These are phyloP conservation scores for Pseudolaguvia tuberculata DNA, from an alignment of 2,113 vertebrate genomes.

Conservation along the genomic window DNA sequence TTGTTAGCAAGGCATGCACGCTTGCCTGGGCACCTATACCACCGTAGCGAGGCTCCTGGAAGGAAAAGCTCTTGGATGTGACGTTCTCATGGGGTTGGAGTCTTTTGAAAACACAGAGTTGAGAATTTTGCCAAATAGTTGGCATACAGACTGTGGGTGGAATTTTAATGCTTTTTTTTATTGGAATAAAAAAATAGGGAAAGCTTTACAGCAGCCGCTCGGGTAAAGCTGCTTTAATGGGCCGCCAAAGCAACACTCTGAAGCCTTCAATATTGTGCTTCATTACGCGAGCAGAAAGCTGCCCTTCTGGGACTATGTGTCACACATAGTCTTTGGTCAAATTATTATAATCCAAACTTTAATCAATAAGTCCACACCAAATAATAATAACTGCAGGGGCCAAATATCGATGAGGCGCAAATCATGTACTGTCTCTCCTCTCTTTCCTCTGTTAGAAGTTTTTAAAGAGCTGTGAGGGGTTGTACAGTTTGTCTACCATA, in stretches of 20 bases:
- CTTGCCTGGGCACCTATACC: conserved; percentile 18
- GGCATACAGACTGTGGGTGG: neutral
- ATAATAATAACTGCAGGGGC: conserved; percentile 73
- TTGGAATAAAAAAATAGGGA: neutral
- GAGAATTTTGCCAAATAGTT: conserved; percentile 22
- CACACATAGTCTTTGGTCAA: conserved; percentile 67
- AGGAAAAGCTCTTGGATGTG: conserved; percentile 29
- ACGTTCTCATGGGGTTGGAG: conserved; percentile 6
- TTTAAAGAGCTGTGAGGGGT: conserved; percentile 2
- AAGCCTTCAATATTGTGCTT: conserved; percentile 10
- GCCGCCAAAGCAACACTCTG: neutral
- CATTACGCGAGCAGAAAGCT: conserved; percentile 57
- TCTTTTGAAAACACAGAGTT: conserved; percentile 4
- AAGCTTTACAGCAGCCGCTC: neutral
- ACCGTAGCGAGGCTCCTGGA: conserved; percentile 30
- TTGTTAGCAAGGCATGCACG: conserved; percentile 46
- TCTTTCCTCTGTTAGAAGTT: conserved; percentile 1
- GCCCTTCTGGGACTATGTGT: conserved; percentile 60
- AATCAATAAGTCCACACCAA: conserved; percentile 73
- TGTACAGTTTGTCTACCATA: conserved; percentile 13
- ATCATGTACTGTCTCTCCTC: neutral
- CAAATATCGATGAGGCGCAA: conserved; percentile 62
- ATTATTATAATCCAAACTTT: conserved; percentile 62
- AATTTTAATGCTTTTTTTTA: conserved; percentile 3
- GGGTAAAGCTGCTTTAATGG: conserved; percentile 14